Evolutionary conservation across 2,888 invertebrate species (phyloP).

Genomic region (Biston stratarius): DNA sequence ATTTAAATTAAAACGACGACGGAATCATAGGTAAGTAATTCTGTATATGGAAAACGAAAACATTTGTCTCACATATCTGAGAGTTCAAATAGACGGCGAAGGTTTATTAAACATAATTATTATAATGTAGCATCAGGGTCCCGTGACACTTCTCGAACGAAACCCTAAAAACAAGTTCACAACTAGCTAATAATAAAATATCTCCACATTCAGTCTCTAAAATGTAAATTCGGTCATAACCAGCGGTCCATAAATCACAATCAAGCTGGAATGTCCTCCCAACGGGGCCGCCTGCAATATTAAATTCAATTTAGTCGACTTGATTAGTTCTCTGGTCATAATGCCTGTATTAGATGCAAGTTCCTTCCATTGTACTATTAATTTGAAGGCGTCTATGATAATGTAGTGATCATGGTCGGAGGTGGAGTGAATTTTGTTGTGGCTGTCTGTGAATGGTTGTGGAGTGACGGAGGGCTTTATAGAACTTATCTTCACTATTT

Average conservation of each 20-base stretch:
- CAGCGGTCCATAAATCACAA: constrained; percentile 54
- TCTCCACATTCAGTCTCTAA: constrained; percentile 22
- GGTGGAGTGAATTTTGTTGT: constrained; percentile 21
- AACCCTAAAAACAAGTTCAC: neutral
- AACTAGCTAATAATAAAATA: constrained; percentile 15
- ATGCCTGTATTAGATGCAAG: constrained; percentile 64
- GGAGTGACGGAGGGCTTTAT: neutral
- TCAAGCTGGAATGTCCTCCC: constrained; percentile 52
- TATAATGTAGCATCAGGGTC: too few species aligned
- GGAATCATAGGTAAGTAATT: too few species aligned
- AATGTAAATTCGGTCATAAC: constrained; percentile 36
- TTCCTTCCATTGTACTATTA: constrained; percentile 59
- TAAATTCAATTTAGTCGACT: constrained; percentile 79
- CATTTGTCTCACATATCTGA: too few species aligned
- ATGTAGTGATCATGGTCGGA: constrained; percentile 12
- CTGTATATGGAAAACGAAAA: too few species aligned
- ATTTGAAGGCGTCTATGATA: constrained; percentile 46
- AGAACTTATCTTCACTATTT: neutral
- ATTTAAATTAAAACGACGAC: too few species aligned
- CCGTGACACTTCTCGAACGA: neutral
- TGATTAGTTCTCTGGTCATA: constrained; percentile 75
- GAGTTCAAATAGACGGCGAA: too few species aligned
- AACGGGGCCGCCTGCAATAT: constrained; percentile 69
- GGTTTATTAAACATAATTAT: too few species aligned
- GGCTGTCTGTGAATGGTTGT: neutral